Base-by-base conservation (phyloP, 2,888 invertebrate genomes). In the Cheilosia impressa region DNA sequence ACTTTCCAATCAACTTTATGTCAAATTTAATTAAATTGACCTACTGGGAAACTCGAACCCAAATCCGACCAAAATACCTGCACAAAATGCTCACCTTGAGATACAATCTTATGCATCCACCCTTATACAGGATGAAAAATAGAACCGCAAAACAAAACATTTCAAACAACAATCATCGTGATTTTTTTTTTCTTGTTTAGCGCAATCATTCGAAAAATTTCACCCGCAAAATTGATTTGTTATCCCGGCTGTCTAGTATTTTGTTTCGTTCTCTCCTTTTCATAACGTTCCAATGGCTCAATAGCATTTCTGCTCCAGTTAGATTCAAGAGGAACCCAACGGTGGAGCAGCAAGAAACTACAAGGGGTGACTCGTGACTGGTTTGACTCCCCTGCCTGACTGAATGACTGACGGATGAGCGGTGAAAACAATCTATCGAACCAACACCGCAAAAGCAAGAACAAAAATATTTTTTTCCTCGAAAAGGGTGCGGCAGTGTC, bases 401-500 rank as follows among this genome's bases (percentile, higher is more conserved):
- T 71, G 78, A 77, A 57, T 63, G 76, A 76, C 60, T 73, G 73
- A 85, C 72, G 58, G 76, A 81, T 85, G 80, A 81, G 52, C 57
- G 52, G 50, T 72, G 73, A 60, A 85, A 85, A 80, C 84, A 69
- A 85, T 84, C 52, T 58, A 85, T 66, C 65, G 71, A 80, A 85
- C 68, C 63, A 66, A 47, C 65, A 76, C 41, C 45, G 65, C 41
- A 75, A n/a, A 43, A 38, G 10, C 15, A 65, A 50, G 38, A 62
- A 45, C 52, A 43, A 52, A 19, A 43, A 53, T 17, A 24, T 69
- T 27, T 80, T 75, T 58, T 81, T 63, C 77, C 57, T 63, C 62
- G 81, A 85, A 84, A 85, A 85, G 85, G 85, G 85, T 85, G 85
- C 85, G 85, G 85, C 85, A 85, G 45, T 75, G 65, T 84, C 84